Base-by-base conservation (phyloP, 2,888 invertebrate species). In the Ormyrus nitidulus region DNA sequence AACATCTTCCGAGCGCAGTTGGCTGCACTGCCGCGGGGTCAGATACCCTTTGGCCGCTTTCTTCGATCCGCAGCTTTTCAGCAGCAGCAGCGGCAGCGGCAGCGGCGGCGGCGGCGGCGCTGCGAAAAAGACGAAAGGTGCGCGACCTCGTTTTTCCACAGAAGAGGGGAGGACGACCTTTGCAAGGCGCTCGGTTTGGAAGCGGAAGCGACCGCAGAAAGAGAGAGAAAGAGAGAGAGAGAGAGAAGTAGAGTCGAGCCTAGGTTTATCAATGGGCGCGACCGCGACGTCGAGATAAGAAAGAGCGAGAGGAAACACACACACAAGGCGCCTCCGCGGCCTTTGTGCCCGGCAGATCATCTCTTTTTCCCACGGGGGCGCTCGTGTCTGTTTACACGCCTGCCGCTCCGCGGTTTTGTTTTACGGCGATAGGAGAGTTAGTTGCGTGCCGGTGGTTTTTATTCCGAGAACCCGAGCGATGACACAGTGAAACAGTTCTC, bases 11-110 rank as follows among this genome's bases (percentile, higher is more conserved):
- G 34, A 34, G 48, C 19, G 13, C 34, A 69, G 69, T 69, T 69
- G 69, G 49, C 69, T 69, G 71, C 62, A 69, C 66, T 65, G 9
- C 10, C 59, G 70, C 59, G 70, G 34, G 75, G 79, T 79, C 79
- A 79, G 79, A 61, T 56, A 80, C 76, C 72, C 80, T 72, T 75
- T 79, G 70, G 75, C 66, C 76, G 61, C 62, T 61, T 79, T 75
- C 34, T 46, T 58, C 64, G 19, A 58, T 44, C 19, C 9, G 8
- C 62, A 53, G 48, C 13, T 65, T 61, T 61, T 61, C 59, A 49
- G 19, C 58, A 9, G n/a, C 19, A 51, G 62, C 44, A 53, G 11
- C 44, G 44, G 62, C 44, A 54, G 11, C 44, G 13, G 4, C 9
- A 44, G 49, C 13, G 53, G 10, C 4, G 7, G 34, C 34, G 3